These are phyloP conservation scores for Equus przewalskii DNA, from an alignment of 2,113 vertebrate genomes.

Conservation along the genomic window DNA sequence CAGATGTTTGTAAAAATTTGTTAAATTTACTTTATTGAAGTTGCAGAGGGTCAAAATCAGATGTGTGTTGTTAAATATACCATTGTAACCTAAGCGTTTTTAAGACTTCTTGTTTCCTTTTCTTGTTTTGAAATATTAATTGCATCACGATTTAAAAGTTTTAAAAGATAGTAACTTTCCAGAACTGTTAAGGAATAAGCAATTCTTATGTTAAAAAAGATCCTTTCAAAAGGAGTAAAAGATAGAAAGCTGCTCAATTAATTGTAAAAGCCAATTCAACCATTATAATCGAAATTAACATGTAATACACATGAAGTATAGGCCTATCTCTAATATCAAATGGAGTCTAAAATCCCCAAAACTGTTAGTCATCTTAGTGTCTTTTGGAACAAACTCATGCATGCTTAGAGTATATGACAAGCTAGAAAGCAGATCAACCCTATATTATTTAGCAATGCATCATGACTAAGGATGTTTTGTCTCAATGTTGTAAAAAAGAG, in stretches of 20 bases:
- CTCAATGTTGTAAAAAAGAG: background rate
- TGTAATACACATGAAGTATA: background rate
- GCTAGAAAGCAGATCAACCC: background rate
- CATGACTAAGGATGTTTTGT: background rate
- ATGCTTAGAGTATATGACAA: background rate
- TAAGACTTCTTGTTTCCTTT: background rate
- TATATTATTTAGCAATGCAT: background rate
- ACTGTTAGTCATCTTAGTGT: background rate
- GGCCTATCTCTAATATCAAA: background rate
- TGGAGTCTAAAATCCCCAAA: background rate
- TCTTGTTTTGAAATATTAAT: background rate
- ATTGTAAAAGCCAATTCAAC: background rate
- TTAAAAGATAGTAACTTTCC: background rate
- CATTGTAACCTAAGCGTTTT: background rate
- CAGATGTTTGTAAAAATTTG: background rate
- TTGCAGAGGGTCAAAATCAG: background rate
- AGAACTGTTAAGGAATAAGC: background rate
- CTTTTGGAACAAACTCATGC: background rate
- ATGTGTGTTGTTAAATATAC: background rate
- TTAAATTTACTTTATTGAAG: background rate
- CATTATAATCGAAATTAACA: background rate
- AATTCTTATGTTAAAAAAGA: background rate
- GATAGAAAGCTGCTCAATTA: background rate
- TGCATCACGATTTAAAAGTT: background rate
- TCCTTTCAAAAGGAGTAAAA: background rate